Evolutionary conservation across 2,113 vertebrate species (phyloP), one percentile per base, ranked within the genome.

Genomic region (Orycteropus afer): DNA sequence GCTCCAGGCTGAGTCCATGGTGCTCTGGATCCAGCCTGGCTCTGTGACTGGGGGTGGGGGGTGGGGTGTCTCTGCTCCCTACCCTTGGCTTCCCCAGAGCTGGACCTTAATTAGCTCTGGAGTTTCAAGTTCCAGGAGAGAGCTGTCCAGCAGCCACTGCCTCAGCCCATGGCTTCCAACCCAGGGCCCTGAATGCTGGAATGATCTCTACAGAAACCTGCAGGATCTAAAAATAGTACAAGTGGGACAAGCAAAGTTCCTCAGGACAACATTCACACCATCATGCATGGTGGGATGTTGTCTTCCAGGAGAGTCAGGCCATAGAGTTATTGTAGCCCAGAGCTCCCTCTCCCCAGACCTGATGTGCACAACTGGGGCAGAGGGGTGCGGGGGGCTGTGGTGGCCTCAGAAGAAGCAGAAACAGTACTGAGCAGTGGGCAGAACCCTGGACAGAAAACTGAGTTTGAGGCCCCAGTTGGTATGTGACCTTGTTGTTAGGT

Each of bases 191-290:
- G 55, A 71, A 94, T 74, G 45, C 61, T 76, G 65, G 73, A 85
- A 27, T 59, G n/a, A 49, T 90, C 94, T 85, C 95, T 84, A 37
- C 49, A 88, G 96, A 97, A 96, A 95, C 88, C 61, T 88, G 18
- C 14, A 93, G 23, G 59, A 74, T 49, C 82, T 93, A 95, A 97
- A 95, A 95, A 96, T 90, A 97, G 93, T 2, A 47, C 59, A 49
- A 49, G 55, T 59, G 63, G 63, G 63, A 85, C 73, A 63, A 90
- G 67, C 45, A 81, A n/a, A 3, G 4, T 29, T 61, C 45, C 9
- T 3, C 37, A 57, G 69, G 57, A 65, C 71, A 81, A 76, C 3
- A 37, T 49, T 63, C 55, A 47, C 0, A 13, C 4, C 61, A 40
- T 47, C 49, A 27, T 5, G 29, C 14, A n/a, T 18, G n/a, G 22